Evolutionary conservation across 2,888 invertebrate species (phyloP), one percentile per base, ranked within the genome.

Genomic region (Scaptodrosophila latifasciaeformis): DNA sequence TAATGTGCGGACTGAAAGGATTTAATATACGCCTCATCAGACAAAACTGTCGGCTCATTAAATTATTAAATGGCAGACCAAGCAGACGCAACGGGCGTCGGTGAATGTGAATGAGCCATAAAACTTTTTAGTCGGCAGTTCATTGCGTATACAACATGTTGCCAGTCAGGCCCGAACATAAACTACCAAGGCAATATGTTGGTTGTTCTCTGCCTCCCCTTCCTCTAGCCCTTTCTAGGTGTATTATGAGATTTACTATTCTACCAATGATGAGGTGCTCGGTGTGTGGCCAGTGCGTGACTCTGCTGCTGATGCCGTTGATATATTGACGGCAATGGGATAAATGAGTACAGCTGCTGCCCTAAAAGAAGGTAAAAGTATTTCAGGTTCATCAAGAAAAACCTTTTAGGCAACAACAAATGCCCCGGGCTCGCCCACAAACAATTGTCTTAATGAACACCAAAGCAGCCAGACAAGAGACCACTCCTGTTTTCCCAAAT

Each of bases 1-100:
- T 70, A 80, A 74, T 80, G 78, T 64, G 75, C 64, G 81, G 78
- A 55, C 46, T 13, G 31, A 48, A 51, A 49, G 59, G 54, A 68
- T 61, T 76, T 80, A 74, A 66, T 70, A 70, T 62, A 58, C 45
- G 49, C 52, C 46, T 24, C 24, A 24, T 24, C 24, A 24, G 7
- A 3, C 7, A 5, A 24, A 24, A 43, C 19, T 12, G 17, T 46
- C 62, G 30, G 43, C 60, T 62, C 79, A 75, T 81, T 81, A 79
- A 79, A 80, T 67, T 50, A 65, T 65, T 61, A 35, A 65, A 61
- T 37, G 3, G 24, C 7, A 24, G 24, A 24, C 24, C 3, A 24
- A 7, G 7, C 3, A 24, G 27, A 21, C 27, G 21, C 34, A 31
- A 17, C 15, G 13, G 29, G 15, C 27, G 15, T 10, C 44, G 30